Evolutionary conservation across 2,797 vertebrate genomes (phyloP), one percentile per base, ranked within the genome.

Genomic region (Rhinatrema bivittatum): DNA sequence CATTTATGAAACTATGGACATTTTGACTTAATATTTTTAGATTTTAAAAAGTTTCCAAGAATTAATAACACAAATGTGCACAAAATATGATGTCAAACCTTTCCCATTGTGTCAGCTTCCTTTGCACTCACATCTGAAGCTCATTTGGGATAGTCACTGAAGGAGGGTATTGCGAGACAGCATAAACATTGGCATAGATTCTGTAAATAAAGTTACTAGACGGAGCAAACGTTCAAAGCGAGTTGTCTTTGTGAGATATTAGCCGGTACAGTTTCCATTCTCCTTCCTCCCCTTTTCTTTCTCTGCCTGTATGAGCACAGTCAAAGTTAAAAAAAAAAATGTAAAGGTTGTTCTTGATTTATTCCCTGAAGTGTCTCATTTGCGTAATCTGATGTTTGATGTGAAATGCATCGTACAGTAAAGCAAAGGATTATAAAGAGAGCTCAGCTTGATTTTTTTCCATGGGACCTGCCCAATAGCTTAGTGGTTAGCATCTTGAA

Each of bases 161-260:
- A 70, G 65, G 38, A n/a, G n/a, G 37, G 56, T 57, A 64, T 64
- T 55, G 57, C 62, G 66, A 66, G 68, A 56, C 56, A 62, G 53
- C 39, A 70, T 74, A 74, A 74, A 74, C 66, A 72, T 52, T 72
- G 71, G 64, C 71, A 62, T 70, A 47, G 35, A 59, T 61, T 57
- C 58, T 65, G 56, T 70, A 74, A 74, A 74, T 70, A 74, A 56
- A 68, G 54, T 60, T 53, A 64, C 48, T 56, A 62, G 61, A 70
- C 53, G 60, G 54, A 59, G 54, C 30, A 33, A 48, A 29, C 2
- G 37, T 70, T 66, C 62, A 72, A 70, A 68, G 56, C 25, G 49
- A 62, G 29, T 17, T 9, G 1, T 56, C 62, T 60, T 53, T 23
- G n/a, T n/a, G 46, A 30, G 25, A 49, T 36, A 17, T 27, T 62